Evolutionary conservation across 2,113 vertebrate species (phyloP).

Genomic region (Actinemys pallida): DNA sequence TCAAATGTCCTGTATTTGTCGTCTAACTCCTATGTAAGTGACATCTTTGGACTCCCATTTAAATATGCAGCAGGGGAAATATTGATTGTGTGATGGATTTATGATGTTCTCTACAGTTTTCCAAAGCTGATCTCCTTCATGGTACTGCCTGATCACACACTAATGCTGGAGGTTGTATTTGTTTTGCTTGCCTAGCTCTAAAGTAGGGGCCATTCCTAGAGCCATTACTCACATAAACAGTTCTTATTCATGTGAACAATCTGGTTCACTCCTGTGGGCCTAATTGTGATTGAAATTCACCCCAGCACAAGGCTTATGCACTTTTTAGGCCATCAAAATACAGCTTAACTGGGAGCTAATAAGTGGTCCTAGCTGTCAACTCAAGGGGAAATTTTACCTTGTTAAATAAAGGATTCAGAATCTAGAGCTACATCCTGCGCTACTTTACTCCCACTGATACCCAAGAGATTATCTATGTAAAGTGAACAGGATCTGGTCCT

Average conservation of each 20-base stretch:
- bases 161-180: rapidly evolving
- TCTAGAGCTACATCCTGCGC: neutral
- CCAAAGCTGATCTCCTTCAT: neutral
- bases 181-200: neutral
- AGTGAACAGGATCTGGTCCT: rapidly evolving
- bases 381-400: neutral
- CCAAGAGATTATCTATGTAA: neutral
- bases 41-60: neutral
- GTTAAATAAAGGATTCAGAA: rapidly evolving
- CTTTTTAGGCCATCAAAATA: neutral
- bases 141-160: neutral
- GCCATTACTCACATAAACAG: neutral
- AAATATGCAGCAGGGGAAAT: neutral
- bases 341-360: rapidly evolving
- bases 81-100: neutral
- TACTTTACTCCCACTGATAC: neutral
- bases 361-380: rapidly evolving
- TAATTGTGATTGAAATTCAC: rapidly evolving
- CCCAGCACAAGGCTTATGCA: rapidly evolving
- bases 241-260: neutral
- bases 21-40: neutral
- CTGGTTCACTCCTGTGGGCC: neutral
- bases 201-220: rapidly evolving
- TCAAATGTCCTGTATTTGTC: rapidly evolving
- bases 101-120: neutral